Evolutionary conservation across 1,140 invertebrate species (phyloP).

Genomic region (Euwallacea similis): DNA sequence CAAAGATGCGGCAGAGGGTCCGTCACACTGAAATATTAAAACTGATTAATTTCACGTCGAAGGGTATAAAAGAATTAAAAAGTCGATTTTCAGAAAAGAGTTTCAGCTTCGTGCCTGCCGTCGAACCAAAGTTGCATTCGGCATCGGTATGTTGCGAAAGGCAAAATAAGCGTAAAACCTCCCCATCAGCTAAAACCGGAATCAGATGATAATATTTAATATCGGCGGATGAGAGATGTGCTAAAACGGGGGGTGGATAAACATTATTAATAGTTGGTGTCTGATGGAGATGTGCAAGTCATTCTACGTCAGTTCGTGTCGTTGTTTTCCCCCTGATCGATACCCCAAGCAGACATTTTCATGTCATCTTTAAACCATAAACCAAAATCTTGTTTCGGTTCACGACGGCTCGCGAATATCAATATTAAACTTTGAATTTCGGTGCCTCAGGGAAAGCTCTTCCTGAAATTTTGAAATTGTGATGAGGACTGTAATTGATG

Average conservation of each 20-base stretch:
- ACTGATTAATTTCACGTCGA: slow-evolving; percentile 39
- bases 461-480: neutral
- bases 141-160: neutral
- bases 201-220: slow-evolving; percentile 36
- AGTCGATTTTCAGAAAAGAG: slow-evolving; percentile 16
- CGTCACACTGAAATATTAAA: slow-evolving; percentile 40
- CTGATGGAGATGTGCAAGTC: slow-evolving; percentile 52
- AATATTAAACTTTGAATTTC: slow-evolving; percentile 31
- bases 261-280: slow-evolving; percentile 53
- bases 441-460: neutral
- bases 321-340: slow-evolving; percentile 51
- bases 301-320: slow-evolving; percentile 51
- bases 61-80: slow-evolving; percentile 36
- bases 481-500: neutral
- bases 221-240: slow-evolving; percentile 35
- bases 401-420: slow-evolving; percentile 34
- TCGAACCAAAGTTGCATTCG: too few species aligned
- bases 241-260: slow-evolving; percentile 38
- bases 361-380: slow-evolving; percentile 48
- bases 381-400: slow-evolving; percentile 38
- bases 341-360: slow-evolving; percentile 49
- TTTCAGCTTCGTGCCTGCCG: too few species aligned
- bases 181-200: slow-evolving; percentile 22
- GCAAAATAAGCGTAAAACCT: neutral
- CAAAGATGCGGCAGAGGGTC: slow-evolving; percentile 39